These are phyloP conservation scores for Acanthacorydalis orientalis DNA, from an alignment of 2,888 invertebrate genomes.

Conservation along the genomic window DNA sequence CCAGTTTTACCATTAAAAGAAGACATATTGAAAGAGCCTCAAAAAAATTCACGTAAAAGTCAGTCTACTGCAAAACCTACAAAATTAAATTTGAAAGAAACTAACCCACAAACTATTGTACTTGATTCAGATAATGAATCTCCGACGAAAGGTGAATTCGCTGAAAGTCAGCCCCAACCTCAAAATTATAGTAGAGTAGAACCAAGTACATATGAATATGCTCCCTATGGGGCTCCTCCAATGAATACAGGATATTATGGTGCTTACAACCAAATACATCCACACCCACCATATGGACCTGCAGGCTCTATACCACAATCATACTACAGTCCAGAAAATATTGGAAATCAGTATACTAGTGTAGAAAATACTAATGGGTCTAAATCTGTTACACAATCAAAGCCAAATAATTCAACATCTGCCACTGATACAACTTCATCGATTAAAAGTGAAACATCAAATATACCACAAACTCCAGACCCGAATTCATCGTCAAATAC, in stretches of 20 bases:
- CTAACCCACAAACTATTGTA: conserved; percentile 2
- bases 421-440: not conserved
- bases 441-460: not conserved
- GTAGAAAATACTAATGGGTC: not conserved
- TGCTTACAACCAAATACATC: not conserved
- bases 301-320: not conserved
- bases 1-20: conserved; percentile 2
- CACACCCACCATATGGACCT: not conserved
- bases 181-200: not conserved
- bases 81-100: not conserved
- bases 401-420: not conserved
- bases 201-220: not conserved
- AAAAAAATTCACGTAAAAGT: not conserved
- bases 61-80: not conserved
- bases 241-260: not conserved
- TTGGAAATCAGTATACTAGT: not conserved
- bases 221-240: not conserved
- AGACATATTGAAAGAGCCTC: not conserved
- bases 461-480: not conserved
- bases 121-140: conserved; percentile 3
- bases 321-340: not conserved
- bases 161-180: not conserved
- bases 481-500: not conserved
- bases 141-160: not conserved
- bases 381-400: not conserved